Conservation (phyloP, 2,797 vertebrate genomes). For the Argentina silus region DNA sequence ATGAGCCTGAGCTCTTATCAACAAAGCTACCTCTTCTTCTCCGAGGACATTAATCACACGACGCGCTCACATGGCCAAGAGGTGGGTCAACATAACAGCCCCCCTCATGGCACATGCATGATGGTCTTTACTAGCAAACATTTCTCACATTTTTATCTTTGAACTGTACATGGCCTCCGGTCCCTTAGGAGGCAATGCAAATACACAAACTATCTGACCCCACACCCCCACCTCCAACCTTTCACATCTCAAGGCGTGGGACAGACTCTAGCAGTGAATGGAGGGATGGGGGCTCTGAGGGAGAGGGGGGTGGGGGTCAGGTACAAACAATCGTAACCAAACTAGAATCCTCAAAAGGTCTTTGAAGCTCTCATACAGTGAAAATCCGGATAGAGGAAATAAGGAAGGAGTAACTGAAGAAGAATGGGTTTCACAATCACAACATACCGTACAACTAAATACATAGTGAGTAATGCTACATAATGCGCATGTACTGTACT, state of each 20-base stretch:
- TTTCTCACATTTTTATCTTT: constrained; percentile 57
- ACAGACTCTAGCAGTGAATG: constrained; percentile 11
- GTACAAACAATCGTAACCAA: neutral
- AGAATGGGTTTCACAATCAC: neutral
- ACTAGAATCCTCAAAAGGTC: neutral
- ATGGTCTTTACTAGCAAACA: constrained; percentile 22
- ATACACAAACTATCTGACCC: constrained; percentile 43
- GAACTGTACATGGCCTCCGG: constrained; percentile 37
- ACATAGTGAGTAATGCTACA: neutral
- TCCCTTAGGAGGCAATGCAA: constrained; percentile 39
- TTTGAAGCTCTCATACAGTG: neutral
- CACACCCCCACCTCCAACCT: constrained; percentile 29
- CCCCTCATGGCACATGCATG: constrained; percentile 34
- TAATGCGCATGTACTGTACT: neutral
- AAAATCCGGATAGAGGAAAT: neutral
- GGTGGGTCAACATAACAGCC: constrained; percentile 30
- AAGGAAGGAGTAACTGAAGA: neutral
- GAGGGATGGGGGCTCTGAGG: neutral
- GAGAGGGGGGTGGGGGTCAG: neutral
- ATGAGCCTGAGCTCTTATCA: constrained; percentile 26
- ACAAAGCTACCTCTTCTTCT: constrained; percentile 47
- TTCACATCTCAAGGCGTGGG: constrained; percentile 28
- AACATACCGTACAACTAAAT: neutral
- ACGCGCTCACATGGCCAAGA: constrained; percentile 16
- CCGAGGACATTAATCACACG: constrained; percentile 29